Base-by-base conservation (phyloP, 2,797 vertebrate genomes). In the Channallabes apus region DNA sequence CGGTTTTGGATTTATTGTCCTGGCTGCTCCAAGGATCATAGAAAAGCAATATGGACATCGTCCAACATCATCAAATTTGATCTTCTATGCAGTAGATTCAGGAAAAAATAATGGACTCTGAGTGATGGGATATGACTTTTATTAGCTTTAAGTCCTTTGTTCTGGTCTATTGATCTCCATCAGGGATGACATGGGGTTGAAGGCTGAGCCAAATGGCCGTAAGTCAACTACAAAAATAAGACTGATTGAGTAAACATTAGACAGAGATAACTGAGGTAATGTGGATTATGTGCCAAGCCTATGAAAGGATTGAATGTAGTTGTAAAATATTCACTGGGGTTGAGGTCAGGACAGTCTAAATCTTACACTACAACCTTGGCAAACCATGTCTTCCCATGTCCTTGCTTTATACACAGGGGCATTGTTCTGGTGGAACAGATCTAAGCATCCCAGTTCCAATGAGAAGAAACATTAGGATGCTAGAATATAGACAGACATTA, bases 111-210 rank as follows among this genome's bases (percentile, higher is more conserved):
- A 75, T 8, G 24, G 24, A 64, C 82, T 27, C 72, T 54, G 68
- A 84, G 56, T 82, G 29, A 78, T 81, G 58, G 82, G 35, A 81
- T 79, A 27, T 85, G 77, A 87, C 59, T 64, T 69, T 85, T 29
- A 85, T 86, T 80, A 59, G 68, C 61, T 67, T 68, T 41, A 58
- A 41, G 41, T 75, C 77, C 35, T 59, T 80, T 80, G 76, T 75
- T 54, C 68, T 56, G 29, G 61, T 59, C 51, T 83, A 58, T 84
- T 75, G 82, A 75, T 67, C 59, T 84, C 14, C 32, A 67, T 80
- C 35, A 67, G 18, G 20, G 32, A 51, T 65, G 61, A 80, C 67
- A 29, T 46, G 22, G 46, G 65, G 69, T 64, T 65, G 32, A 71
- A 32, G 81, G 15, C 32, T 59, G 77, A 29, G 59, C 29, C 29